A percentile compares a stretch with the other conserved stretches of the same genome.
Evolutionary conservation across 2,888 invertebrate species (phyloP).

Genomic region (Emmelina monodactyla): DNA sequence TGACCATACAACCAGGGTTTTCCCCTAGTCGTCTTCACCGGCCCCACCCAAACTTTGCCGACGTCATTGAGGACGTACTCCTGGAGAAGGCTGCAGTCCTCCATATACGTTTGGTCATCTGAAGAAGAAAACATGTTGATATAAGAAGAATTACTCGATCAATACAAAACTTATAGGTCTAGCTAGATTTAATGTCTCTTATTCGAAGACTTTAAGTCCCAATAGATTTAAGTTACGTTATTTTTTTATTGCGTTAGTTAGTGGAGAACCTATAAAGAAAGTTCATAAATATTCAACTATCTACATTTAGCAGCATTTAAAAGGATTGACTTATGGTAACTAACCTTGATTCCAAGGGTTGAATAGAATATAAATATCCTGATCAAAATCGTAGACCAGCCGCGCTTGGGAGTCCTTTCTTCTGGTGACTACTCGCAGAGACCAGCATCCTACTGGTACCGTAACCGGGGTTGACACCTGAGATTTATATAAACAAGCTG

Average conservation of each 20-base stretch:
- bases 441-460: slow-evolving; percentile 74
- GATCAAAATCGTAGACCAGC: slow-evolving; percentile 65
- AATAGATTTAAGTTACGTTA: no score
- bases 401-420: slow-evolving; percentile 41
- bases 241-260: no score
- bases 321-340: no score
- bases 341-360: slow-evolving; percentile 85
- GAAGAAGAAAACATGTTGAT: slow-evolving; percentile 5
- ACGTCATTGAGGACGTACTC: slow-evolving; percentile 83
- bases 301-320: no score
- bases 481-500: no score
- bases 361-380: slow-evolving; percentile 78
- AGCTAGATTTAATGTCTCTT: neutral
- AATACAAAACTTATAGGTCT: neutral
- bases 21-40: slow-evolving; percentile 75
- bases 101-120: slow-evolving; percentile 83
- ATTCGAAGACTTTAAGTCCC: no score
- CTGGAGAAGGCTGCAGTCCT: slow-evolving; percentile 71
- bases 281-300: no score
- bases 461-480: slow-evolving; percentile 72
- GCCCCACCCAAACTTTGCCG: slow-evolving; percentile 88
- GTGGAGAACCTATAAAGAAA: no score
- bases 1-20: slow-evolving; percentile 87
- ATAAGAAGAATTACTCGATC: neutral
- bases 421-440: slow-evolving; percentile 69